These are phyloP conservation scores for Palloptera scutellata DNA, from an alignment of 2,888 invertebrate genomes.

Conservation along the genomic window DNA sequence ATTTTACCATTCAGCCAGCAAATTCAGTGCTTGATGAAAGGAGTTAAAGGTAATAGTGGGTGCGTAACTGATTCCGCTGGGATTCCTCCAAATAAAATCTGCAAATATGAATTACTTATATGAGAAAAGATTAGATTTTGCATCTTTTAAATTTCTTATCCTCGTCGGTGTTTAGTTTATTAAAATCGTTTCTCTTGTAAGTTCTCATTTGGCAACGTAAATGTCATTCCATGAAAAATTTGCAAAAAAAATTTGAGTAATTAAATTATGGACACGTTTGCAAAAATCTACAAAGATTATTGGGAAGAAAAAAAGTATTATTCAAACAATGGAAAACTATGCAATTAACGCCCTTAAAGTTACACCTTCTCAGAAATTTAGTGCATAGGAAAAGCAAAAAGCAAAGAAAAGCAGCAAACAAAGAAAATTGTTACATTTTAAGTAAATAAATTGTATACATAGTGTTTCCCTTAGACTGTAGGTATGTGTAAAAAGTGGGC, in stretches of 20 bases:
- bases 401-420: conserved; percentile 4
- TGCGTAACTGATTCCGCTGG: conserved; percentile 1
- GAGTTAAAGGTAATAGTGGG: too few species aligned
- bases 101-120: too few species aligned
- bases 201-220: neutral
- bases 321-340: conserved; percentile 39
- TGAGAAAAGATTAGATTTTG: too few species aligned
- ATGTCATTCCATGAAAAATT: neutral
- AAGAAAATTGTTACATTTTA: neutral
- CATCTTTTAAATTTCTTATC: too few species aligned
- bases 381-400: neutral
- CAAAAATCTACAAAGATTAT: conserved; percentile 19
- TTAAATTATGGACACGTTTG: conserved; percentile 13
- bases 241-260: conserved; percentile 7
- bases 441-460: too few species aligned
- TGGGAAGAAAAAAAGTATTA: conserved; percentile 1
- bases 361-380: conserved; percentile 40
- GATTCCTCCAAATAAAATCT: too few species aligned
- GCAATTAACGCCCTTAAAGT: conserved; percentile 44
- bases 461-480: neutral
- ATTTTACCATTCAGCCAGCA: neutral
- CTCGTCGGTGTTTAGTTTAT: too few species aligned
- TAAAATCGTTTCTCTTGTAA: too few species aligned
- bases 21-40: too few species aligned
- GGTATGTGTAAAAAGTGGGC: conserved; percentile 42